Evolutionary conservation across 2,797 vertebrate species (phyloP).

Genomic region (Masticophis lateralis): DNA sequence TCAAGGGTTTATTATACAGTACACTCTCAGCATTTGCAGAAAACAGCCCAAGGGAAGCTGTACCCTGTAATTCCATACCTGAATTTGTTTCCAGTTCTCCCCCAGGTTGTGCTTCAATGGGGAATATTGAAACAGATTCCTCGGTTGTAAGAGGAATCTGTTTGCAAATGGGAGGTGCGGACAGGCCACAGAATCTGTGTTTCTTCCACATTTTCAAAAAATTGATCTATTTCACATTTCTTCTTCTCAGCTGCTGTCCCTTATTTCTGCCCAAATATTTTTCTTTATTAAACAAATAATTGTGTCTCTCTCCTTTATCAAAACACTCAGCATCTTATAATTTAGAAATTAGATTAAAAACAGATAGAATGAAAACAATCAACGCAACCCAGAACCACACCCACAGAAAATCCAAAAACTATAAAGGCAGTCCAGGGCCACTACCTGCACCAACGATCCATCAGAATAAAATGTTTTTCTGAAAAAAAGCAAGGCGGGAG

Average conservation of each 20-base stretch:
- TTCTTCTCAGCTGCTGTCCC: neutral
- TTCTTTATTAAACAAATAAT: neutral
- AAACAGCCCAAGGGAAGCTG: neutral
- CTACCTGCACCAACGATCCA: neutral
- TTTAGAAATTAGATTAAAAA: neutral
- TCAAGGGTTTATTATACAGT: neutral
- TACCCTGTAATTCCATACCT: neutral
- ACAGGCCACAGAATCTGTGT: neutral
- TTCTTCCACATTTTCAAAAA: neutral
- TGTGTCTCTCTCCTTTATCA: neutral
- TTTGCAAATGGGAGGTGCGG: neutral
- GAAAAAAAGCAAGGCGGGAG: neutral
- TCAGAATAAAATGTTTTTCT: neutral
- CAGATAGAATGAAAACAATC: neutral
- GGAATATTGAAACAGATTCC: neutral
- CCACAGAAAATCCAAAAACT: neutral
- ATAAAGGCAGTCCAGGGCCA: neutral
- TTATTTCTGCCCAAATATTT: constrained; percentile 7
- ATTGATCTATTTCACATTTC: neutral
- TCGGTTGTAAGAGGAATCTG: neutral
- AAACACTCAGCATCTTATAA: neutral
- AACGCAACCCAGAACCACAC: neutral
- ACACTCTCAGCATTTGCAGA: neutral
- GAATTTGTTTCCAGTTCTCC: neutral
- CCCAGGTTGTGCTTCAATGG: neutral